Conservation (phyloP, 2,113 vertebrate species). For the Equus przewalskii region DNA sequence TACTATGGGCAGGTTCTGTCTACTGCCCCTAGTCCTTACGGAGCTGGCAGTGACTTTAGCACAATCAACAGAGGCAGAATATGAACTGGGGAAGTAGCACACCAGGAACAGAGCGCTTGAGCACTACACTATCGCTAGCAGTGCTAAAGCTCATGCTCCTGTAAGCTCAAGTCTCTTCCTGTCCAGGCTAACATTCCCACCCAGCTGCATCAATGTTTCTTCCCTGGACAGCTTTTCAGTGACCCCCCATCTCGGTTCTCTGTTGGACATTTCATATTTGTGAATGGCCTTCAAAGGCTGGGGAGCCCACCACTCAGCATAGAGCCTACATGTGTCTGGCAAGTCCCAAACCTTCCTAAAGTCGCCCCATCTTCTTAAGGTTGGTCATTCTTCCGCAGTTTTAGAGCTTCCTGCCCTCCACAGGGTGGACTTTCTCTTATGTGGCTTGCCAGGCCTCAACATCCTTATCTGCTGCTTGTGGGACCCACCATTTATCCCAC, state of each 20-base stretch:
- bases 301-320: not conserved
- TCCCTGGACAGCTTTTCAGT: not conserved
- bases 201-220: not conserved
- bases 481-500: not conserved
- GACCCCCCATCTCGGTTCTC: not conserved
- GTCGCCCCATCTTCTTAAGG: not conserved
- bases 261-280: not conserved
- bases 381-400: not conserved
- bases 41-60: not conserved
- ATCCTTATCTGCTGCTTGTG: not conserved
- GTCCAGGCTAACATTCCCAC: not conserved
- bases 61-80: not conserved
- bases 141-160: not conserved
- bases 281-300: not conserved
- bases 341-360: not conserved
- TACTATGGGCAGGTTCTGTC: not conserved
- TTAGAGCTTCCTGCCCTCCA: no score
- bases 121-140: accelerated
- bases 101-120: no score
- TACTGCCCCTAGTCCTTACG: not conserved
- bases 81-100: not conserved
- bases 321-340: not conserved
- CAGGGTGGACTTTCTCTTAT: not conserved
- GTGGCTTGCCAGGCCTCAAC: not conserved
- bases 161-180: not conserved